phyloP scores from a whole-genome alignment of 92 coral and sea anemone genomes.

The Desmophyllum pertusum region DNA sequence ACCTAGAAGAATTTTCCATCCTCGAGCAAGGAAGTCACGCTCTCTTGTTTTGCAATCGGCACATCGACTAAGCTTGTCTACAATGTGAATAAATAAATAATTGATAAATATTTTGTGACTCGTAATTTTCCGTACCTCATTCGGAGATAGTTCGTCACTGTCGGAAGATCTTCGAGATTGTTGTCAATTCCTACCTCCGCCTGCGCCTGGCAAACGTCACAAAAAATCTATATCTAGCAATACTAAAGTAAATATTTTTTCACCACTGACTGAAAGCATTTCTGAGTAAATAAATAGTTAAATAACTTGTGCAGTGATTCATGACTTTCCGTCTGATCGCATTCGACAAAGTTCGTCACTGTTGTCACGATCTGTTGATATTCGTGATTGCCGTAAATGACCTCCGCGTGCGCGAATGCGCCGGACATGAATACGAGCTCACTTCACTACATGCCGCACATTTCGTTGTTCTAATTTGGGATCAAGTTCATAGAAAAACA shows the following conservation, averaged over 20 bases:
- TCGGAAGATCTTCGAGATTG: slow-evolving; percentile 16
- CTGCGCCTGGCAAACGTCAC: background rate
- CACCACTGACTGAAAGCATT: background rate
- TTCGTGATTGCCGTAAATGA: too few relatives aligned
- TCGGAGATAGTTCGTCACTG: slow-evolving; percentile 18
- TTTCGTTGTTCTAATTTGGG: background rate
- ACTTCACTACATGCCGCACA: background rate
- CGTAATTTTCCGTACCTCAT: slow-evolving; percentile 14
- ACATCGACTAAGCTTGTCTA: background rate
- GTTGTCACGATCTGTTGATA: background rate
- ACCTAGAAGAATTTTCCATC: background rate
- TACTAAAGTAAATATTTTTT: background rate
- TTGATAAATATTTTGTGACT: slow-evolving; percentile 3
- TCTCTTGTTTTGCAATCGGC: background rate
- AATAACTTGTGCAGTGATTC: background rate
- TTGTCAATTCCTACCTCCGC: background rate
- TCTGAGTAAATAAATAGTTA: background rate
- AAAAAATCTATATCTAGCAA: background rate
- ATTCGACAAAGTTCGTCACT: background rate
- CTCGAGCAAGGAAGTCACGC: background rate
- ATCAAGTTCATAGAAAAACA: background rate
- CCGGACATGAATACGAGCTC: background rate
- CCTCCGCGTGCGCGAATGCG: background rate
- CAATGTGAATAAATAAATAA: background rate
- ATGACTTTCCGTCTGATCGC: background rate